phyloP scores from a whole-genome alignment of 1,140 invertebrate genomes.

The Littorina saxatilis region DNA sequence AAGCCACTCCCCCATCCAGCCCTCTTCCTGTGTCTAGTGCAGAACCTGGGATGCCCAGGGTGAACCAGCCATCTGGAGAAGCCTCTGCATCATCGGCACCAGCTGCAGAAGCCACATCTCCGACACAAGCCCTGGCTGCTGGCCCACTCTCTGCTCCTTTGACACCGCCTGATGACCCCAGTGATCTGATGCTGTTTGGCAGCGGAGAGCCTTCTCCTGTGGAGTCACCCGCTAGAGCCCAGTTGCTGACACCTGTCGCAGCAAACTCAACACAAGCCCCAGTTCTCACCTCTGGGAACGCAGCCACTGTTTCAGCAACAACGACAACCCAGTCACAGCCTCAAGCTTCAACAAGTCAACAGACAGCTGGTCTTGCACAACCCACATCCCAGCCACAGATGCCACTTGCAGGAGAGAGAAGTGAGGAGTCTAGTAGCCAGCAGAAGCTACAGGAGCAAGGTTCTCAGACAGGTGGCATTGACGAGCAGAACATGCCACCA shows the following conservation, averaged over 20 bases:
- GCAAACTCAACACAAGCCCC: too few relatives aligned
- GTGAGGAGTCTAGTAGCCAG: not conserved
- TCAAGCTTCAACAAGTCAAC: not conserved
- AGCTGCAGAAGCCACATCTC: not conserved
- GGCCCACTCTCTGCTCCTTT: not conserved
- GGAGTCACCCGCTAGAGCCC: not conserved
- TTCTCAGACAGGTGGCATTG: too few relatives aligned
- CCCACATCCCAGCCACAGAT: not conserved
- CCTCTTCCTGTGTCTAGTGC: not conserved
- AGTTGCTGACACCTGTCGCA: too few relatives aligned
- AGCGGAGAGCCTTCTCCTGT: not conserved
- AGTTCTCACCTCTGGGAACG: too few relatives aligned
- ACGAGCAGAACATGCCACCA: too few relatives aligned
- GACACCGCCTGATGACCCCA: conserved; percentile 8
- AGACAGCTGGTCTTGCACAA: not conserved
- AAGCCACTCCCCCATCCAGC: not conserved
- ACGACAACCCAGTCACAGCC: too few relatives aligned
- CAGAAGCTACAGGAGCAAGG: not conserved
- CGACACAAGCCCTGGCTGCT: not conserved
- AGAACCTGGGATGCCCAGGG: not conserved
- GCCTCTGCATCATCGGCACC: not conserved
- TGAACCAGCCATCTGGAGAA: not conserved
- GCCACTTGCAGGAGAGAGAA: not conserved
- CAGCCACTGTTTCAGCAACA: too few relatives aligned
- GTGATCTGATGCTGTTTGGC: conserved; percentile 1